Evolutionary conservation across 2,888 invertebrate species (phyloP).

Genomic region (Drosophila lacicola): DNA sequence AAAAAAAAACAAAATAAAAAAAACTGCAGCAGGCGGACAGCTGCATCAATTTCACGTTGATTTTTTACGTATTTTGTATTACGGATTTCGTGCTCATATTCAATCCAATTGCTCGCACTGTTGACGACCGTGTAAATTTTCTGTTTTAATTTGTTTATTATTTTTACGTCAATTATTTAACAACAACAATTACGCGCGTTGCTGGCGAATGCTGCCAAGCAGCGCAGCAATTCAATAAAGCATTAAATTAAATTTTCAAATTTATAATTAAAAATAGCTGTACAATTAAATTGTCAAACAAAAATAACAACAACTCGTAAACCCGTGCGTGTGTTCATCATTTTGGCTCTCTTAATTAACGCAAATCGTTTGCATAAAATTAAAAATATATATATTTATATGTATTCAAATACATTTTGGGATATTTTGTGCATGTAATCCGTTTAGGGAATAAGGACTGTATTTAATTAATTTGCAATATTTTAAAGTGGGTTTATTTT

Average conservation of each 20-base stretch:
- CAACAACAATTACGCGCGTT: constrained; percentile 3
- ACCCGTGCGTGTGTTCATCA: constrained; percentile 19
- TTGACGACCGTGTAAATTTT: constrained; percentile 31
- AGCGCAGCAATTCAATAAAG: constrained; percentile 35
- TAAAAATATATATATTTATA: background rate
- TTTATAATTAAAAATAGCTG: constrained; percentile 60
- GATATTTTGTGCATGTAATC: constrained; percentile 2
- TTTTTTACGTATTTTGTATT: constrained; percentile 28
- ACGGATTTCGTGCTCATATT: background rate
- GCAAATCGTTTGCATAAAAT: constrained; percentile 42
- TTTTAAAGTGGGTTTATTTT: too few species aligned
- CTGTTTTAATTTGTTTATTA: constrained; percentile 61
- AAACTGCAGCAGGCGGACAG: background rate
- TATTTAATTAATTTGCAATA: background rate
- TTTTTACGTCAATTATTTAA: constrained; percentile 51
- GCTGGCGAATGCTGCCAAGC: background rate
- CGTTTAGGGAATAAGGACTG: background rate
- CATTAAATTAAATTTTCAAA: constrained; percentile 56
- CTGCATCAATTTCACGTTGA: constrained; percentile 24
- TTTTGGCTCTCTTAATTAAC: constrained; percentile 66
- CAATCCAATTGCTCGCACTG: constrained; percentile 2
- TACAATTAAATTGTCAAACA: constrained; percentile 63
- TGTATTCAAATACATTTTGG: background rate
- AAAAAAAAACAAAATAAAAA: background rate
- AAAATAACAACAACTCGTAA: constrained; percentile 7